Evolutionary conservation across 2,888 invertebrate genomes (phyloP), one percentile per base, ranked within the genome.

Genomic region (Cosmopolites sordidus): DNA sequence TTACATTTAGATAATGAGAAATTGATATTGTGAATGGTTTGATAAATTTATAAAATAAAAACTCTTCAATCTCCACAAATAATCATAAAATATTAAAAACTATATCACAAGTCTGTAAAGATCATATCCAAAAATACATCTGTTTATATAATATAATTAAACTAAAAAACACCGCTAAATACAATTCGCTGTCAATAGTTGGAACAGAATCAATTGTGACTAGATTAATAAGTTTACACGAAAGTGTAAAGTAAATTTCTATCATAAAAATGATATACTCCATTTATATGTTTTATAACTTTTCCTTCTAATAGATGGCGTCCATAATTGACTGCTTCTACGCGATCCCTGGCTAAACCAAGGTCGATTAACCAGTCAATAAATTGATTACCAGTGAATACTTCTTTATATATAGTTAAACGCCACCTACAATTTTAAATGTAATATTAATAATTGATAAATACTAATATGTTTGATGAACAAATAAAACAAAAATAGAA

Each of bases 191-290:
- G 33, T 33, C 33, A 33, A 33, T 33, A 12, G 22, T 11, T 12
- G 9, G 9, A 27, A 27, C 27, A 5, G 5, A 27, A 6, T 4
- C 11, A 33, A 33, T 33, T 33, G 4, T 33, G 22, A 22, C 22
- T 22, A 22, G 22, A 12, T n/a, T 33, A 11, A 6, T n/a, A n/a
- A n/a, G n/a, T 16, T 64, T 62, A 69, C 51, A 64, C 64, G 69
- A 94, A 93, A 14, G 82, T 86, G 69, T 93, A 95, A 12, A 94
- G 80, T 57, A 91, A 78, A 66, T 84, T 83, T 58, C 86, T 82
- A 73, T 95, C 89, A 64, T 86, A 83, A 74, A 95, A 95, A 73
- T 93, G 90, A 69, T 92, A 88, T 2, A 86, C 83, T 64, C 86
- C 81, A 67, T 86, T 86, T 42, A 94, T 81, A 72, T 96, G 95